Evolutionary conservation across 2,113 vertebrate genomes (phyloP).

Genomic region (Oryzias celebensis): DNA sequence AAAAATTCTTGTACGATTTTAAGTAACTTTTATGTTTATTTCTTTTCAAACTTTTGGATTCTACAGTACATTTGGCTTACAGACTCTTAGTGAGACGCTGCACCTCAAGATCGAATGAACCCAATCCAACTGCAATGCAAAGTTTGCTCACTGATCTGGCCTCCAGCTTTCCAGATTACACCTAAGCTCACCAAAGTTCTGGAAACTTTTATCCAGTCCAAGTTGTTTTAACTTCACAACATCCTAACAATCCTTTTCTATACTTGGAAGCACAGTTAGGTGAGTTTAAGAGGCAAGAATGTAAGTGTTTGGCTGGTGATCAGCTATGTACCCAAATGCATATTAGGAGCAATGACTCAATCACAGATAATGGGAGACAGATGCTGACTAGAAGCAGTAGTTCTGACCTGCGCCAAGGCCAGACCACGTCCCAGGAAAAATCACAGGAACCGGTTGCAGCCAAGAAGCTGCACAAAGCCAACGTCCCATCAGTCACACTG

Average conservation of each 20-base stretch:
- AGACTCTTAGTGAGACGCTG: background rate
- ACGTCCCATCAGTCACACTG: constrained; percentile 37
- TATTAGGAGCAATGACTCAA: background rate
- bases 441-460: constrained; percentile 44
- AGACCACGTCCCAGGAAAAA: constrained; percentile 18
- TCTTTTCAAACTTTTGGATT: background rate
- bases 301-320: background rate
- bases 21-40: background rate
- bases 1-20: background rate
- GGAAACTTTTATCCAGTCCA: background rate
- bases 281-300: no score
- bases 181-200: background rate
- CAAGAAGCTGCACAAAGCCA: constrained; percentile 40
- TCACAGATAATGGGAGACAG: constrained; percentile 10
- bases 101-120: constrained; percentile 2
- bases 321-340: no score
- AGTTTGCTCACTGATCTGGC: constrained; percentile 3
- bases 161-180: constrained; percentile 4
- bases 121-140: background rate
- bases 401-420: constrained; percentile 15
- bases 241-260: no score
- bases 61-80: background rate
- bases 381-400: constrained; percentile 20
- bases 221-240: background rate
- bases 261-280: no score